Conservation (phyloP, 2,797 vertebrate species). For the Mycteria americana region DNA sequence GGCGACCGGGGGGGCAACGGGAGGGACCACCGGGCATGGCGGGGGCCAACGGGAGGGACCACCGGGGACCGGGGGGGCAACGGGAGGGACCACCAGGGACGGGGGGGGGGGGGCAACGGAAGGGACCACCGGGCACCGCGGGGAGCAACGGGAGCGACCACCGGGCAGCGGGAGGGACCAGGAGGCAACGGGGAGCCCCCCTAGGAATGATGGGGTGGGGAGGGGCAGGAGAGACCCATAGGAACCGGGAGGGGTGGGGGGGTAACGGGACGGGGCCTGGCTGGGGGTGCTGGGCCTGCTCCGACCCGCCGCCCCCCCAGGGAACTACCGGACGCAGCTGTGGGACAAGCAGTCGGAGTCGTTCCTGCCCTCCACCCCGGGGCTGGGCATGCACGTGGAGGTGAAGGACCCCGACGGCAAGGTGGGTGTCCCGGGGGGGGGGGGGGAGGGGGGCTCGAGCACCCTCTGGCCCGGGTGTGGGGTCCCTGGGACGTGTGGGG, state of each 20-base stretch:
- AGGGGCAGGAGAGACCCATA: background rate
- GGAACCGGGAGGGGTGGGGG: background rate
- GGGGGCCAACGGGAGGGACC: background rate
- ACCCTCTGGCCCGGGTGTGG: no score
- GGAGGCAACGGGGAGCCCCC: background rate
- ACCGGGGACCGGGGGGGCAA: no score
- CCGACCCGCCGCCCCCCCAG: conserved; percentile 65
- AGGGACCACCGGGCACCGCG: background rate
- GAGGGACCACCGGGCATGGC: background rate
- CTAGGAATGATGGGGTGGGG: no score
- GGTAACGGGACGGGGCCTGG: background rate
- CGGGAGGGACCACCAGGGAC: no score
- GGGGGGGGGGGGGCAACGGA: background rate
- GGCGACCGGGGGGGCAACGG: background rate
- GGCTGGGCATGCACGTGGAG: conserved; percentile 95
- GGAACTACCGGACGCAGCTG: conserved; percentile 91
- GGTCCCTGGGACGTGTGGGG: no score
- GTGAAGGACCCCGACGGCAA: conserved; percentile 92
- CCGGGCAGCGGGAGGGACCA: background rate
- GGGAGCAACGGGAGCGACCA: no score
- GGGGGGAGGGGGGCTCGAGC: no score
- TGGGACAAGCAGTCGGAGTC: conserved; percentile 89
- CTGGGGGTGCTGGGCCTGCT: background rate
- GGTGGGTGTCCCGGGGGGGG: conserved; percentile 62
- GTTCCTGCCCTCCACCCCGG: conserved; percentile 90